Base-by-base conservation (phyloP, 1,140 invertebrate genomes). In the Pararge aegeria region DNA sequence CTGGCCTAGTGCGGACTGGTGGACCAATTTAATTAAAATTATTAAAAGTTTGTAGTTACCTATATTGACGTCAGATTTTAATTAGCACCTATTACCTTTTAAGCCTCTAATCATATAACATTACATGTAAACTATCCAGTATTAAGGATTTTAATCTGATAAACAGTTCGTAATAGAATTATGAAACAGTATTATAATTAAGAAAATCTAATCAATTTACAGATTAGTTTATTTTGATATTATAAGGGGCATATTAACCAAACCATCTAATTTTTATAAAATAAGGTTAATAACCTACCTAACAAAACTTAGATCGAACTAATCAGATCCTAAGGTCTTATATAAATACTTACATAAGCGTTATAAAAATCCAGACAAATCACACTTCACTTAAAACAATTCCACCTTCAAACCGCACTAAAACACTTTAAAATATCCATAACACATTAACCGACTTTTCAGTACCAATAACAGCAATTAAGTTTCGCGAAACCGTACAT, bases 401-500 rank as follows among this genome's bases (percentile, higher is more conserved):
- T 34, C 30, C 30, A 34, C 30, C 30, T 12, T 34, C 7, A 7
- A 34, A 34, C 30, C 30, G 30, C 38, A 40, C 16, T 40, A 20
- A 46, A 46, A 20, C 18, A 19, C 9, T 20, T 46, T 46, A 20
- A 46, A 46, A 46, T 46, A 46, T 46, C 42, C 16, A 16, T 46
- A 46, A 46, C 19, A 46, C 42, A 46, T 46, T 46, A 46, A 46
- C 42, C 42, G 42, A 19, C 5, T 10, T 46, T 46, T 46, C 15
- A 20, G 16, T 12, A 15, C 42, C 38, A 40, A 40, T 40, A 40
- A 16, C 50, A 37, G 29, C 30, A 53, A 53, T 53, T 53, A 40
- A 53, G 21, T 40, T 40, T 24, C 20, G 16, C 38, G 51, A 38
- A 38, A 53, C 51, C 34, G 38, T 53, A 53, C 24, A 58, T 42